Conservation (phyloP, 1,140 invertebrate species). For the Lasioglossum albipes region DNA sequence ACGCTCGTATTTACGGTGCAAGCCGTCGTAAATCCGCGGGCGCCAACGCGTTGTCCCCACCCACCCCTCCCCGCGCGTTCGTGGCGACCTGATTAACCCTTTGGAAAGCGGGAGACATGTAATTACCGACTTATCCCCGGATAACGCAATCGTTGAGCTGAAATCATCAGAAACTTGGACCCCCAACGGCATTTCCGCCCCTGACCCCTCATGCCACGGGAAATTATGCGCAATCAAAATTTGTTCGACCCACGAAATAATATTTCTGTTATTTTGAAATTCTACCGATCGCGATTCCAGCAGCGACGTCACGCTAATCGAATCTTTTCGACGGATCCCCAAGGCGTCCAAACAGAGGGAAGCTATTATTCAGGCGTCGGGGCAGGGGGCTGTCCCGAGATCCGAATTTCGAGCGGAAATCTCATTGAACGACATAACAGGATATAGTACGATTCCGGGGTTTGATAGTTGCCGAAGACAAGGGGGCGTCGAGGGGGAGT, state of each 20-base stretch:
- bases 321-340: not conserved
- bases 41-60: not conserved
- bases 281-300: too few species aligned
- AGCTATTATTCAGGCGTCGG: slow-evolving; percentile 7
- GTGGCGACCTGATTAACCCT: slow-evolving; percentile 60
- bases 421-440: slow-evolving; percentile 35
- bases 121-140: slow-evolving; percentile 58
- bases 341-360: not conserved
- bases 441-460: slow-evolving; percentile 33
- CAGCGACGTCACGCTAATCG: not conserved
- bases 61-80: not conserved
- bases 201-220: too few species aligned
- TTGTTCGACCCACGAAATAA: too few species aligned
- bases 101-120: slow-evolving; percentile 56
- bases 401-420: slow-evolving; percentile 24
- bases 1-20: slow-evolving; percentile 27
- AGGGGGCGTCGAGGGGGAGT: not conserved
- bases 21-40: slow-evolving; percentile 21
- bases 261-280: too few species aligned
- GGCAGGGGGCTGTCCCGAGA: not conserved
- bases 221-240: too few species aligned
- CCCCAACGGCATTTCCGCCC: too few species aligned
- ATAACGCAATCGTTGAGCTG: slow-evolving; percentile 57
- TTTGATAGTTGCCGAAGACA: slow-evolving; percentile 11
- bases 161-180: slow-evolving; percentile 35